These are phyloP conservation scores for Struthidea cinerea DNA, from an alignment of 2,113 vertebrate genomes.

Conservation along the genomic window DNA sequence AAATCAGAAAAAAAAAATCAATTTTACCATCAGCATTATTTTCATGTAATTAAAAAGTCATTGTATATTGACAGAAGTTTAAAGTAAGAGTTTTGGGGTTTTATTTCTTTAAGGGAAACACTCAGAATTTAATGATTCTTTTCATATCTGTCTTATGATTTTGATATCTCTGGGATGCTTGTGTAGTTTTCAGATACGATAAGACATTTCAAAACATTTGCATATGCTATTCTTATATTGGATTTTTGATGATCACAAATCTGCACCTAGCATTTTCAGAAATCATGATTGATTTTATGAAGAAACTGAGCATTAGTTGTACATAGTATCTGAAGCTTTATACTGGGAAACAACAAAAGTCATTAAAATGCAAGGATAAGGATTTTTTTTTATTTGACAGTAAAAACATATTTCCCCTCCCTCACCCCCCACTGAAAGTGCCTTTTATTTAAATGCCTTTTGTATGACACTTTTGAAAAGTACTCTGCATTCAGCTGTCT, in stretches of 20 bases:
- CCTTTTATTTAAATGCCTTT: neutral
- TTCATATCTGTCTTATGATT: neutral
- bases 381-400: neutral
- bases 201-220: neutral
- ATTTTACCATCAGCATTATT: neutral
- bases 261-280: neutral
- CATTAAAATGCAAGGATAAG: neutral
- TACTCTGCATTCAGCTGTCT: neutral
- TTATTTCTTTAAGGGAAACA: neutral
- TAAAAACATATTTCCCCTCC: neutral
- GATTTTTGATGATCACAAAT: neutral
- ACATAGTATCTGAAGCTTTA: neutral
- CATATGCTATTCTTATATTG: neutral
- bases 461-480: neutral
- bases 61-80: neutral
- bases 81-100: neutral
- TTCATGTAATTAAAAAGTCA: neutral
- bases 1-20: neutral
- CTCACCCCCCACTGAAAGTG: neutral
- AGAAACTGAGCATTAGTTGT: neutral
- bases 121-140: neutral
- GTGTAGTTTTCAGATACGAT: neutral
- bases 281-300: neutral
- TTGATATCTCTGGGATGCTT: neutral
- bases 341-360: neutral